Base-by-base conservation (phyloP, 2,888 invertebrate genomes). In the Ferrisia virgata region DNA sequence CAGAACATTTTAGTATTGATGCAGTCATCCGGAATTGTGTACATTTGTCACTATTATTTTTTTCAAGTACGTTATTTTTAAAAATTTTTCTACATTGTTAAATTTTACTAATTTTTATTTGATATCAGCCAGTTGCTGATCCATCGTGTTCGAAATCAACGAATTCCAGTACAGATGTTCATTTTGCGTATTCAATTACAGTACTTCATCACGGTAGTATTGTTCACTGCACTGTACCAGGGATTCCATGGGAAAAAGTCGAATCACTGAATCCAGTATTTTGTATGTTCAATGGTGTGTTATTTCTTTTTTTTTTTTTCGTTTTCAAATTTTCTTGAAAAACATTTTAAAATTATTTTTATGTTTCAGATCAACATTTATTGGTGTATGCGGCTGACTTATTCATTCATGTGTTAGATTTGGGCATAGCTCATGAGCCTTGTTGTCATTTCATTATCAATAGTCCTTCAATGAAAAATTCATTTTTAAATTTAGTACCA, bases 121-220 rank as follows among this genome's bases (percentile, higher is more conserved):
- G 18, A 40, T 31, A 1, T 18, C 13, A 69, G 83, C 47, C 39
- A 9, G 36, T 28, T 40, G 2, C 31, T 64, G 53, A 33, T 28
- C 13, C 28, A 11, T 18, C 64, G 53, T 22, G 8, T 39, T 13
- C 31, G 6, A 80, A 28, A 18, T 82, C 82, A 39, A 40, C 47
- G n/a, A 72, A 31, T 47, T 31, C 76, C 8, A 76, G 40, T 83
- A 69, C 79, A 79, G 84, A 82, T 0, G 95, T 96, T 3, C 94
- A 95, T 89, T 94, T 95, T 88, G 95, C 95, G 1, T 95, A 95
- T 88, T 95, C 95, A 0, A 92, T 95, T 9, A 95, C 95, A 0
- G 89, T 95, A 85, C 89, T 95, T 85, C 95, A 95, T 87, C 95
- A 95, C 87, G 95, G 95, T 22, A 93, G 94, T 87, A 94, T 95